A percentile compares a stretch with the other conserved stretches of the same genome.
Evolutionary conservation across 2,797 vertebrate species (phyloP).

Genomic region (Euthynnus affinis): DNA sequence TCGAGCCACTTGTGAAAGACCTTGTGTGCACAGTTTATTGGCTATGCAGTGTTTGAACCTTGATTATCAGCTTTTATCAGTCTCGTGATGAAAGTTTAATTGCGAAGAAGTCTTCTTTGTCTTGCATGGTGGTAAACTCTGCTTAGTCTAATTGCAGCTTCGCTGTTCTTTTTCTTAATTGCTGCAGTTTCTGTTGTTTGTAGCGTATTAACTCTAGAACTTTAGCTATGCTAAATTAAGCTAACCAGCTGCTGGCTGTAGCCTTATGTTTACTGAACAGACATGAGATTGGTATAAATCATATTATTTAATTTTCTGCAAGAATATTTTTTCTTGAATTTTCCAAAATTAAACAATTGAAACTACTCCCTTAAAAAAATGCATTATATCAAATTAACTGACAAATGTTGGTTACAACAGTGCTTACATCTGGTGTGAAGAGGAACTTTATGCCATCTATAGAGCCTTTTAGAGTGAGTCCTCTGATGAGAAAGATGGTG

Average conservation of each 20-base stretch:
- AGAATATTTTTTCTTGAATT: background rate
- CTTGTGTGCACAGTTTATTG: background rate
- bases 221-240: too few species aligned
- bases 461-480: conserved; percentile 93
- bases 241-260: too few species aligned
- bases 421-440: conserved; percentile 93
- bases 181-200: too few species aligned
- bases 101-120: background rate
- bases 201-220: too few species aligned
- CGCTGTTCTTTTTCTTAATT: background rate
- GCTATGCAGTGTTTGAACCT: background rate
- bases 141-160: background rate
- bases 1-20: background rate
- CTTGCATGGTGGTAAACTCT: background rate
- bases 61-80: conserved; percentile 32
- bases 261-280: too few species aligned
- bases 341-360: background rate
- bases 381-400: background rate
- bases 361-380: background rate
- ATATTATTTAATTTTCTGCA: too few species aligned
- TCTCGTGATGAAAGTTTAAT: conserved; percentile 15
- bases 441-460: conserved; percentile 90
- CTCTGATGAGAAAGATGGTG: conserved; percentile 95
- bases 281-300: too few species aligned
- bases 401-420: background rate